Conservation (phyloP, 2,888 invertebrate species). For the Melolontha melolontha region DNA sequence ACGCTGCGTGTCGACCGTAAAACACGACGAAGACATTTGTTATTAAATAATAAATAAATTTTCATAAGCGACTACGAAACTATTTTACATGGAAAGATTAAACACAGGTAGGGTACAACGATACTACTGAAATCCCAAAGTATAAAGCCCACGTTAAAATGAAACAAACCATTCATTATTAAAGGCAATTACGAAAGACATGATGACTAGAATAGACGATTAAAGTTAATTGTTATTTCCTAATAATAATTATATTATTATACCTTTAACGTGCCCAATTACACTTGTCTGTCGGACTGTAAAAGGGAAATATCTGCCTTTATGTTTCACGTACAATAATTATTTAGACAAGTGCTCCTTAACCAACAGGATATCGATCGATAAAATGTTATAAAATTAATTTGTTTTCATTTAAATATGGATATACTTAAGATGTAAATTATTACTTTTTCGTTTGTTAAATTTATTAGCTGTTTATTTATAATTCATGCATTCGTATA, state of each 20-base stretch:
- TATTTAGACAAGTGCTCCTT: background rate
- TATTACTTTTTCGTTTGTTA: too few relatives aligned
- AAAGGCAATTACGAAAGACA: slow-evolving; percentile 47
- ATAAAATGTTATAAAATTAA: too few relatives aligned
- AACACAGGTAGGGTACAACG: background rate
- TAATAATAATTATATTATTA: slow-evolving; percentile 49
- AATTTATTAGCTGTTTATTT: too few relatives aligned
- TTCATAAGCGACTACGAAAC: too few relatives aligned
- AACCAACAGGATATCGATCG: too few relatives aligned
- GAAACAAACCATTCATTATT: slow-evolving; percentile 44
- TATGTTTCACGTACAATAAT: background rate
- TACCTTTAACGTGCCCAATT: slow-evolving; percentile 38
- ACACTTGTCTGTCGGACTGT: slow-evolving; percentile 20
- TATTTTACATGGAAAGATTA: too few relatives aligned
- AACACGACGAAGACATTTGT: too few relatives aligned
- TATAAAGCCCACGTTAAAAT: slow-evolving; percentile 10
- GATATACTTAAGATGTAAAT: too few relatives aligned
- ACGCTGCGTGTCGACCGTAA: background rate
- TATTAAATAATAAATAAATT: too few relatives aligned
- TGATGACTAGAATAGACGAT: slow-evolving; percentile 46
- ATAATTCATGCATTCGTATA: too few relatives aligned
- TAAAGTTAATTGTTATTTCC: slow-evolving; percentile 48
- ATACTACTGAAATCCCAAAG: too few relatives aligned
- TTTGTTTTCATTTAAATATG: too few relatives aligned
- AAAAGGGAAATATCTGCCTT: slow-evolving; percentile 23